phyloP scores from a whole-genome alignment of 1,140 invertebrate genomes.

The Atta colombica region DNA sequence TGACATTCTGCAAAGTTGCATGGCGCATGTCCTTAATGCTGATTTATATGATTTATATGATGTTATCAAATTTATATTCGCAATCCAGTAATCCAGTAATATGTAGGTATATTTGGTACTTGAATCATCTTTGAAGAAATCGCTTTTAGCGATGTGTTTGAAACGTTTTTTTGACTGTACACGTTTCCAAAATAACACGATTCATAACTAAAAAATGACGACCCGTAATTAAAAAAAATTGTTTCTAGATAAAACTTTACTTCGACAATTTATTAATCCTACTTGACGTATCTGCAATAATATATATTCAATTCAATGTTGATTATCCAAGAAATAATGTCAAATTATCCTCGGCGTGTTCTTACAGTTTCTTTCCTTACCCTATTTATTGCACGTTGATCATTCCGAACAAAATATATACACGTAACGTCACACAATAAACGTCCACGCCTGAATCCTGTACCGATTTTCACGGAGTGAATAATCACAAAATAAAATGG shows the following conservation, averaged over 20 bases:
- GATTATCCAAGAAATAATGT: background rate
- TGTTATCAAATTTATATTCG: background rate
- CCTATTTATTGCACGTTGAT: slow-evolving; percentile 11
- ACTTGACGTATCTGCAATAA: background rate
- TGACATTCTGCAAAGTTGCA: background rate
- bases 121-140: slow-evolving; percentile 38
- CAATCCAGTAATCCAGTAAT: slow-evolving; percentile 43
- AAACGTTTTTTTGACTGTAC: background rate
- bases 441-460: slow-evolving; percentile 8
- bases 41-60: slow-evolving; percentile 16
- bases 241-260: slow-evolving; percentile 4
- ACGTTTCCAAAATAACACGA: slow-evolving; percentile 12
- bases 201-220: background rate
- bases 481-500: slow-evolving; percentile 25
- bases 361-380: background rate
- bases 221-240: background rate
- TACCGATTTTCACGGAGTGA: slow-evolving; percentile 44
- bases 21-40: slow-evolving; percentile 20
- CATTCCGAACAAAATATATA: background rate
- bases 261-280: slow-evolving; percentile 2
- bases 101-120: slow-evolving; percentile 40
- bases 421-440: slow-evolving; percentile 26
- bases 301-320: background rate
- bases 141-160: slow-evolving; percentile 16
- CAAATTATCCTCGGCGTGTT: background rate